Conservation (phyloP, 2,888 invertebrate genomes). For the Lamproptera curius region DNA sequence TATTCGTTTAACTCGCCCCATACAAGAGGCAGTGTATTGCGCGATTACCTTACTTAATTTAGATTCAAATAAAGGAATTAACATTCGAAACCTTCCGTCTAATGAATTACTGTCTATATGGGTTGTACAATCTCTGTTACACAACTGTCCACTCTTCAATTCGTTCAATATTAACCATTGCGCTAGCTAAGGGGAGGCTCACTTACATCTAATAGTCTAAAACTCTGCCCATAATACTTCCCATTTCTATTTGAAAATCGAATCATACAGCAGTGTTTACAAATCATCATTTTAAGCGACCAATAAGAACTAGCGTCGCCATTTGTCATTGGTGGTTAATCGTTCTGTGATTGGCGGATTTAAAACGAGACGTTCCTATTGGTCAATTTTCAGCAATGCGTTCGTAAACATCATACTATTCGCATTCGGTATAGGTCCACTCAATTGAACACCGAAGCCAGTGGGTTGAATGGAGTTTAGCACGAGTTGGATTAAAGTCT, state of each 20-base stretch:
- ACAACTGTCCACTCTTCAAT: too few species aligned
- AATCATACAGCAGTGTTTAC: too few species aligned
- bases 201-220: slow-evolving; percentile 48
- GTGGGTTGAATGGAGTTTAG: slow-evolving; percentile 21
- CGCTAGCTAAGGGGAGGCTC: slow-evolving; percentile 54
- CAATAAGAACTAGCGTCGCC: too few species aligned
- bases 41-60: slow-evolving; percentile 64
- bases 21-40: slow-evolving; percentile 55
- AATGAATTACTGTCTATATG: slow-evolving; percentile 67
- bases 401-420: too few species aligned
- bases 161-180: slow-evolving; percentile 47
- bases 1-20: slow-evolving; percentile 68
- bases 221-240: slow-evolving; percentile 48
- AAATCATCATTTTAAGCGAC: too few species aligned
- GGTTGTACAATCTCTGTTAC: slow-evolving; percentile 71
- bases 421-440: slow-evolving; percentile 23
- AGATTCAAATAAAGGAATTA: slow-evolving; percentile 65
- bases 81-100: slow-evolving; percentile 55
- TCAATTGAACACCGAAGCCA: slow-evolving; percentile 42
- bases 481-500: neutral
- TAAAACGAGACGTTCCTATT: too few species aligned
- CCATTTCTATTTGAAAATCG: too few species aligned
- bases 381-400: too few species aligned
- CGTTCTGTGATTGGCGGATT: too few species aligned
- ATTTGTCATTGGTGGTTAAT: too few species aligned